phyloP scores from a whole-genome alignment of 2,888 invertebrate genomes.

The Cryptocheilus praepositus region DNA sequence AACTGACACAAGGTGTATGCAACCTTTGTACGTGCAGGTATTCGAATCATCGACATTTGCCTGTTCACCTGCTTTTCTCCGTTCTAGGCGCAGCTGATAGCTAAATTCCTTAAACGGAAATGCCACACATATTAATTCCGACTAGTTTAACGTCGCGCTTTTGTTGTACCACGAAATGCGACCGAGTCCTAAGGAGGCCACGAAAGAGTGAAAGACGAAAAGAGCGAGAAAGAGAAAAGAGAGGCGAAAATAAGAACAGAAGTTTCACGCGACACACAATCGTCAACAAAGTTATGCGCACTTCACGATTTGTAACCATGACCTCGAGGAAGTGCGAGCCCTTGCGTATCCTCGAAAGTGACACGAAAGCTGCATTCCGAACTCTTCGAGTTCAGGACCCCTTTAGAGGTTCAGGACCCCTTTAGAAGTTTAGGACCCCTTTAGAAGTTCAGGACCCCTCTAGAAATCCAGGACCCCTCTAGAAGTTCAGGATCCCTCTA shows the following conservation, averaged over 20 bases:
- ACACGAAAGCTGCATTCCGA: too few relatives aligned
- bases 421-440: conserved; percentile 80
- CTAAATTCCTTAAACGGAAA: conserved; percentile 50
- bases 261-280: too few relatives aligned
- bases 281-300: too few relatives aligned
- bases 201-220: background rate
- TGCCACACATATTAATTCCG: conserved; percentile 44
- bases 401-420: conserved; percentile 80
- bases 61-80: background rate
- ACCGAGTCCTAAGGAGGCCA: conserved; percentile 26
- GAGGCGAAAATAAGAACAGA: too few relatives aligned
- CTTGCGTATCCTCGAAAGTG: too few relatives aligned
- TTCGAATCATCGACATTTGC: too few relatives aligned
- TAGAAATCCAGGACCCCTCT: conserved; percentile 57
- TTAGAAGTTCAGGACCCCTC: conserved; percentile 86
- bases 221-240: background rate
- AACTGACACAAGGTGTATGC: too few relatives aligned
- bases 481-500: conserved; percentile 81
- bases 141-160: conserved; percentile 47
- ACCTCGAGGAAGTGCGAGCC: too few relatives aligned
- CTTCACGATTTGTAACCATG: too few relatives aligned
- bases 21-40: too few relatives aligned
- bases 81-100: too few relatives aligned
- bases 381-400: background rate
- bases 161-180: conserved; percentile 51